phyloP scores from a whole-genome alignment of 2,888 invertebrate species.

The Limnephilus marmoratus region DNA sequence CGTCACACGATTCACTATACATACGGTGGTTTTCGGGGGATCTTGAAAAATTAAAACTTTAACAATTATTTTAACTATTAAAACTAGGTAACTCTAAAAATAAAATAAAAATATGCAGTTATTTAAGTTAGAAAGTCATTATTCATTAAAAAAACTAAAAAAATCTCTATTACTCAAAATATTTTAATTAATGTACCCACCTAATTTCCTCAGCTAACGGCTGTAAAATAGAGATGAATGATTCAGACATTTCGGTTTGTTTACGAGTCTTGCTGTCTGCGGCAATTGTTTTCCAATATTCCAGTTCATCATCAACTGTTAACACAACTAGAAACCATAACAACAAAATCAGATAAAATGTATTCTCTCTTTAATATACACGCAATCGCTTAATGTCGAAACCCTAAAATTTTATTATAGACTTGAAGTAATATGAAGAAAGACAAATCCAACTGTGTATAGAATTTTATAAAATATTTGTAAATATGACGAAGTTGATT shows the following conservation, averaged over 20 bases:
- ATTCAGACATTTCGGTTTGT: constrained; percentile 77
- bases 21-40: no score
- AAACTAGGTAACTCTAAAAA: no score
- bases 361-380: background rate
- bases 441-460: background rate
- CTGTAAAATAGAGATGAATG: constrained; percentile 79
- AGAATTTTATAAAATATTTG: background rate
- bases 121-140: no score
- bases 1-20: no score
- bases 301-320: constrained; percentile 83
- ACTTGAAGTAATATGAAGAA: background rate
- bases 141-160: no score
- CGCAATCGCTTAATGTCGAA: background rate
- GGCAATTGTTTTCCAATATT: constrained; percentile 82
- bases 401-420: background rate
- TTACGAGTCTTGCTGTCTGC: constrained; percentile 76
- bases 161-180: background rate
- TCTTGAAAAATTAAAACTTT: no score
- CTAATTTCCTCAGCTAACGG: constrained; percentile 81
- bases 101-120: no score
- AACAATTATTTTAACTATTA: no score
- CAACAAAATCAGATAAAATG: background rate
- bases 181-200: constrained; percentile 68
- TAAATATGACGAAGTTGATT: background rate
- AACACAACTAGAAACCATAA: constrained; percentile 77